Evolutionary conservation across 2,797 vertebrate species (phyloP).

Genomic region (Philypnodon macrostomus): DNA sequence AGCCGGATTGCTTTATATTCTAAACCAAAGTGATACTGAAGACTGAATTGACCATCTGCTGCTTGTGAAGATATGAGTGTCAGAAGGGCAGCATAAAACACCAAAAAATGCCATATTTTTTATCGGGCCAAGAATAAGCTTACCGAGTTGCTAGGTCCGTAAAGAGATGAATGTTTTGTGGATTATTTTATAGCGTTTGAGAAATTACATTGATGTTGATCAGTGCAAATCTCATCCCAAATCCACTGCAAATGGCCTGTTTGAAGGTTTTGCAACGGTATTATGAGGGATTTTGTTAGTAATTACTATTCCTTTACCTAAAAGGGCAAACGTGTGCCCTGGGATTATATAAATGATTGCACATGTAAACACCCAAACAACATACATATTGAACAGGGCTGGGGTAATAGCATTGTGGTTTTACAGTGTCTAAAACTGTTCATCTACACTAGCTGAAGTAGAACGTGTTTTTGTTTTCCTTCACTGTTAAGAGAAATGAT

Average conservation of each 20-base stretch:
- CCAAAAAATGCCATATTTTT: too few relatives aligned
- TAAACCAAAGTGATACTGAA: background rate
- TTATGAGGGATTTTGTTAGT: constrained; percentile 28
- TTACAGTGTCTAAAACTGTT: background rate
- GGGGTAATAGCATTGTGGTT: background rate
- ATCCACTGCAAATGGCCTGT: constrained; percentile 26
- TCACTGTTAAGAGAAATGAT: too few relatives aligned
- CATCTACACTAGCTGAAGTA: too few relatives aligned
- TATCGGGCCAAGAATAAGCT: too few relatives aligned
- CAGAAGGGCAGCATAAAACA: too few relatives aligned
- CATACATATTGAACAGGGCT: background rate
- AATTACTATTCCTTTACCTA: background rate
- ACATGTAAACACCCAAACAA: background rate
- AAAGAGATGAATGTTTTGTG: too few relatives aligned
- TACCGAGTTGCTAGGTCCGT: too few relatives aligned
- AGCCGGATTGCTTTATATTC: background rate
- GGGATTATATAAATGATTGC: background rate
- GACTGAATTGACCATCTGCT: too few relatives aligned
- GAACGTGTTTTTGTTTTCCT: too few relatives aligned
- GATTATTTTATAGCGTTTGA: too few relatives aligned
- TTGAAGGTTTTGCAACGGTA: constrained; percentile 38
- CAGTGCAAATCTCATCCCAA: constrained; percentile 22
- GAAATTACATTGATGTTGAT: too few relatives aligned
- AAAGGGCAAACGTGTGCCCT: background rate
- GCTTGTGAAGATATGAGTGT: too few relatives aligned